These are phyloP conservation scores for Lomographa bimaculata DNA, from an alignment of 2,888 invertebrate species.

Conservation along the genomic window DNA sequence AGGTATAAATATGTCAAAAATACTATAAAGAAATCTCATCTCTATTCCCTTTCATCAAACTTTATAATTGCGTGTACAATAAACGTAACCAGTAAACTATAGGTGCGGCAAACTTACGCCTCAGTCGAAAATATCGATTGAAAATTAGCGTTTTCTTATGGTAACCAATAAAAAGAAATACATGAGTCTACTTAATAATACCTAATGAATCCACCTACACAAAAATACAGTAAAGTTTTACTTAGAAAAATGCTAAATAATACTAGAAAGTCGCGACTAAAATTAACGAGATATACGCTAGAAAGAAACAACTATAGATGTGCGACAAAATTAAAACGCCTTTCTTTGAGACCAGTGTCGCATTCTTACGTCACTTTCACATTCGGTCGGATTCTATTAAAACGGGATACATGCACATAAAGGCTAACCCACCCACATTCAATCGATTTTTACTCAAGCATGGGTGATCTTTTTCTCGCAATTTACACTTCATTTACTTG, in stretches of 20 bases:
- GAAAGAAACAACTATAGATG: constrained; percentile 57
- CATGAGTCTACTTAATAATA: constrained; percentile 2
- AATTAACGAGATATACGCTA: constrained; percentile 47
- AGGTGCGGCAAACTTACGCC: constrained; percentile 32
- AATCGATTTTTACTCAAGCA: constrained; percentile 78
- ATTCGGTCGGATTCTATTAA: constrained; percentile 64
- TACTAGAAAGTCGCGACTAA: constrained; percentile 44
- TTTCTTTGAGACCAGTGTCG: constrained; percentile 51
- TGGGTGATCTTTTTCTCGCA: constrained; percentile 32
- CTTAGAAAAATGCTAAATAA: constrained; percentile 54
- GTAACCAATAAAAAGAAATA: constrained; percentile 2
- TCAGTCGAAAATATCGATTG: constrained; percentile 25
- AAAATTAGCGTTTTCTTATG: constrained; percentile 26
- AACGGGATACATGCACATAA: constrained; percentile 53
- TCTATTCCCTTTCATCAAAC: constrained; percentile 5
- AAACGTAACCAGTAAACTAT: constrained; percentile 15
- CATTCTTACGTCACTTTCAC: constrained; percentile 63
- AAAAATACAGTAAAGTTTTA: constrained; percentile 37
- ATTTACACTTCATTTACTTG: constrained; percentile 39
- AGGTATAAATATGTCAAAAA: constrained; percentile 18
- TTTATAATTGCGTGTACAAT: constrained; percentile 21
- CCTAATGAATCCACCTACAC: background rate
- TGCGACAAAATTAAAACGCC: constrained; percentile 52
- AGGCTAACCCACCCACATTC: constrained; percentile 75
- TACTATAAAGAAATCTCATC: constrained; percentile 14